A percentile compares a stretch with the other conserved stretches of the same genome.
These are phyloP conservation scores for Listronotus bonariensis DNA, from an alignment of 1,140 invertebrate species.

Conservation along the genomic window DNA sequence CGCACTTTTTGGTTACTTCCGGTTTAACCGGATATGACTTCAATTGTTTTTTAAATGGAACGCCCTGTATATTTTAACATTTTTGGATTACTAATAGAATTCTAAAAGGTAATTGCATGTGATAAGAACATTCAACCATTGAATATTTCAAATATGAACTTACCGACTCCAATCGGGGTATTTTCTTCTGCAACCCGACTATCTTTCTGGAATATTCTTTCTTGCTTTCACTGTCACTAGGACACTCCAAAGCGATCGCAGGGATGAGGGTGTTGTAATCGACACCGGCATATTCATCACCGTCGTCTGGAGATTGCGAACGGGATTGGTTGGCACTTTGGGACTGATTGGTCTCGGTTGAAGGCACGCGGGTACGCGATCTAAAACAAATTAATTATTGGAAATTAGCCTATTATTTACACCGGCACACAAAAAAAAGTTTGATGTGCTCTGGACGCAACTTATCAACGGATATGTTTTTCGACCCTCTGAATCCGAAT, in stretches of 20 bases:
- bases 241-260: conserved; percentile 52
- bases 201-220: conserved; percentile 36
- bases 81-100: too few relatives aligned
- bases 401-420: too few relatives aligned
- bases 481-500: too few relatives aligned
- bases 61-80: too few relatives aligned
- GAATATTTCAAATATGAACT: conserved; percentile 13
- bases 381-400: conserved; percentile 15
- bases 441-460: too few relatives aligned
- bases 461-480: too few relatives aligned
- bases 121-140: neutral
- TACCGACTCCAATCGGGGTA: conserved; percentile 43
- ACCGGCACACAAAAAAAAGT: too few relatives aligned
- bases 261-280: conserved; percentile 55
- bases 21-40: too few relatives aligned
- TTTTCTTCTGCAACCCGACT: conserved; percentile 29
- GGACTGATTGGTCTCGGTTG: conserved; percentile 41
- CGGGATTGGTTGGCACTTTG: conserved; percentile 39
- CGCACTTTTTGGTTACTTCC: too few relatives aligned
- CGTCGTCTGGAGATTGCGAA: conserved; percentile 47
- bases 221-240: conserved; percentile 48
- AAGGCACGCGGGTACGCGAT: conserved; percentile 42
- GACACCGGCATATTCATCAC: conserved; percentile 46
- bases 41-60: too few relatives aligned
- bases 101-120: neutral